Conservation (phyloP, 1,140 invertebrate genomes). For the Brachionus angularis region DNA sequence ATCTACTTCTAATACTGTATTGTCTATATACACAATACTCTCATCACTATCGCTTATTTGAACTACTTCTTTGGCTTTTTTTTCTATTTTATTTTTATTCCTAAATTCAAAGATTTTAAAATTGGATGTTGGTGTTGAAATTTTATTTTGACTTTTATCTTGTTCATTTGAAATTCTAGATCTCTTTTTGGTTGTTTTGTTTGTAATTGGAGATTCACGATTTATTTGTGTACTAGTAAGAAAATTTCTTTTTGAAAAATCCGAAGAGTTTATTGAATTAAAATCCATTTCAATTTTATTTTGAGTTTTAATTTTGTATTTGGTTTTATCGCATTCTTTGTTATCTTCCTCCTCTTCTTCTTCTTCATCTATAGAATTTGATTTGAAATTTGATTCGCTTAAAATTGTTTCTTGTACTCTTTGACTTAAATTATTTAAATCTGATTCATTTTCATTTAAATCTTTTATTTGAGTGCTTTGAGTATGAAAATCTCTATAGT, state of each 20-base stretch:
- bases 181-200: constrained; percentile 1
- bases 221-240: constrained; percentile 20
- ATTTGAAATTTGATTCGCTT: constrained; percentile 1
- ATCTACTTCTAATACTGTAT: constrained; percentile 10
- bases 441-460: neutral
- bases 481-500: constrained; percentile 22
- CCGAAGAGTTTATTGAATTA: no score
- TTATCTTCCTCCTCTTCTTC: no score
- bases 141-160: no score
- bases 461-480: neutral
- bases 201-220: neutral
- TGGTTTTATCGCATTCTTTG: no score
- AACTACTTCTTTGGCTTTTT: neutral
- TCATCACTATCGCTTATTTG: constrained; percentile 1
- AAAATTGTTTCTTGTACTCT: constrained; percentile 3
- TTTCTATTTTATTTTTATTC: neutral
- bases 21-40: constrained; percentile 18
- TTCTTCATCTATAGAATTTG: neutral
- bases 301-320: no score
- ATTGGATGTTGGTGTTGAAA: neutral
- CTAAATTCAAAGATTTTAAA: neutral
- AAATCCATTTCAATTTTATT: no score
- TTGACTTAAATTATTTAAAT: constrained; percentile 7
- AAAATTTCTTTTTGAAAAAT: constrained; percentile 7
- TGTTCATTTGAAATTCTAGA: neutral